A percentile compares a stretch with the other conserved stretches of the same genome.
phyloP scores from a whole-genome alignment of 2,113 vertebrate genomes.

The Dolichotis patagonum region DNA sequence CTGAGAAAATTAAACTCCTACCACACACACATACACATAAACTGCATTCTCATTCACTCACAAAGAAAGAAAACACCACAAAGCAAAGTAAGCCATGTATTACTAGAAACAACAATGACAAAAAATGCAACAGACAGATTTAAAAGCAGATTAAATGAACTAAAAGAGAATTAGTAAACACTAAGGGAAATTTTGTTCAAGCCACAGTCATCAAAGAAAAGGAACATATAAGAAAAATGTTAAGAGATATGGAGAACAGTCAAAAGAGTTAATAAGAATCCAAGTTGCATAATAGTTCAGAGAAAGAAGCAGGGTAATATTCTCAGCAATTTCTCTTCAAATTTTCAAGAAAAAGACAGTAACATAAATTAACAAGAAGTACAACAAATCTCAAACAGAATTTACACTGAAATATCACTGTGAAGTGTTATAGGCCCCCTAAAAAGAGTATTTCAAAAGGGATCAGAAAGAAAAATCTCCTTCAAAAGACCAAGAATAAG shows the following conservation, averaged over 20 bases:
- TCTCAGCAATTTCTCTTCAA: conserved; percentile 11
- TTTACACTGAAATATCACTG: conserved; percentile 3
- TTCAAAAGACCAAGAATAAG: conserved; percentile 28
- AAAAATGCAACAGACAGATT: neutral
- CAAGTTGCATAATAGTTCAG: neutral
- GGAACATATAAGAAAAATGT: neutral
- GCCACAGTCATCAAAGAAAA: neutral
- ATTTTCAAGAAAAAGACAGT: neutral
- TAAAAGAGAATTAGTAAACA: neutral
- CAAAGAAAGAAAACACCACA: neutral
- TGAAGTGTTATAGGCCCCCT: neutral
- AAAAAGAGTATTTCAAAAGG: neutral
- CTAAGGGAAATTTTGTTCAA: neutral
- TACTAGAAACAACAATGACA: conserved; percentile 20
- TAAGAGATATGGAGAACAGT: neutral
- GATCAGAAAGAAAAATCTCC: neutral
- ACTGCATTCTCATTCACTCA: neutral
- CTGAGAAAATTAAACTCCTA: neutral
- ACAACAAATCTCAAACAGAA: conserved; percentile 2
- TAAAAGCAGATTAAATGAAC: conserved; percentile 32
- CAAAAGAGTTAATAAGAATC: neutral
- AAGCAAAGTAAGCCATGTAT: neutral
- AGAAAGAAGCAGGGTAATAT: neutral
- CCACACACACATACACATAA: neutral
- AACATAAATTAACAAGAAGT: neutral